Conservation (phyloP, 1,140 invertebrate species). For the Babylonia areolata region DNA sequence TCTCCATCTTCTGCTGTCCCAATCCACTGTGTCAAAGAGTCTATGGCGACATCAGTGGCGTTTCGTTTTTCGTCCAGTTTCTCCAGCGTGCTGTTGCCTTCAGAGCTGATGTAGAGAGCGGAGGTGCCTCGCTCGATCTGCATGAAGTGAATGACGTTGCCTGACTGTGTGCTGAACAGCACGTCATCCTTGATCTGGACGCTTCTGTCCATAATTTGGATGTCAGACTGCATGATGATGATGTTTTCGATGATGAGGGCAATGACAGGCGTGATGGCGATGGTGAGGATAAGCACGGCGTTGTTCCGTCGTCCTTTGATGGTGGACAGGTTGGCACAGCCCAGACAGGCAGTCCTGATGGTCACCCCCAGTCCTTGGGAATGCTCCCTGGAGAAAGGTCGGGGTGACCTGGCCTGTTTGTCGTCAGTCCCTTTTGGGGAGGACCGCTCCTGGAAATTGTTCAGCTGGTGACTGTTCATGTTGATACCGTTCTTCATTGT, state of each 20-base stretch:
- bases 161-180: slow-evolving; percentile 51
- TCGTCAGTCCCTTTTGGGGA: no score
- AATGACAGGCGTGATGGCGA: slow-evolving; percentile 42
- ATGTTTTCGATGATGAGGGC: slow-evolving; percentile 52
- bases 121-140: slow-evolving; percentile 62
- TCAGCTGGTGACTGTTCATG: no score
- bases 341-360: not conserved
- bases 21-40: slow-evolving; percentile 1
- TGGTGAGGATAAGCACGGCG: slow-evolving; percentile 44
- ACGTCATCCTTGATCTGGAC: slow-evolving; percentile 26
- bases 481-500: no score
- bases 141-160: slow-evolving; percentile 51
- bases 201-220: not conserved
- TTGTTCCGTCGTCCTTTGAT: slow-evolving; percentile 45
- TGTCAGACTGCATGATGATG: slow-evolving; percentile 34
- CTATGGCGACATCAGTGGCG: slow-evolving; percentile 4
- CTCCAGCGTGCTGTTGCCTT: slow-evolving; percentile 3
- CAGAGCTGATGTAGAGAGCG: slow-evolving; percentile 55
- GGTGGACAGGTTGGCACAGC: slow-evolving; percentile 44
- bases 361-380: not conserved
- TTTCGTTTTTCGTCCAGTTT: not conserved
- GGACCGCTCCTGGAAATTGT: no score
- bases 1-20: not conserved
- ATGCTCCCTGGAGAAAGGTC: no score
- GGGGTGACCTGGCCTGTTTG: no score